Percentiles rank a stretch among this genome's conserved stretches.
These are phyloP conservation scores for Ormyrus rosae DNA, from an alignment of 2,888 invertebrate genomes.

Conservation along the genomic window DNA sequence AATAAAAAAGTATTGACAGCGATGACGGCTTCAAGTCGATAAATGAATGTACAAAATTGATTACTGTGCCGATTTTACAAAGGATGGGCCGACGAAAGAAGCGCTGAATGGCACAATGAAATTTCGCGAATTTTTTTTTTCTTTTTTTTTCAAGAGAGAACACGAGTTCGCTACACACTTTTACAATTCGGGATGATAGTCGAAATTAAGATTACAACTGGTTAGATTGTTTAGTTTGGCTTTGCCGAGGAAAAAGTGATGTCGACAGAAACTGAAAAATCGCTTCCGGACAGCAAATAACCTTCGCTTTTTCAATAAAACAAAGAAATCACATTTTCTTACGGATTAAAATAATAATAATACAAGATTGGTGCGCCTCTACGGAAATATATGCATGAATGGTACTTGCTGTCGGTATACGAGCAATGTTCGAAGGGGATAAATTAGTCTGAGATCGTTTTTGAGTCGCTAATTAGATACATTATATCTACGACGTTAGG, in stretches of 20 bases:
- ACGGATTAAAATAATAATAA: not conserved
- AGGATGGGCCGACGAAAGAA: slow-evolving; percentile 23
- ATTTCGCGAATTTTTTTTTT: not conserved
- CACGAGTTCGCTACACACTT: slow-evolving; percentile 45
- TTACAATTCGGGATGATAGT: slow-evolving; percentile 22
- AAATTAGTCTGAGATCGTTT: slow-evolving; percentile 45
- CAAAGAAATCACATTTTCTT: slow-evolving; percentile 14
- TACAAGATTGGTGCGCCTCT: slow-evolving; percentile 4
- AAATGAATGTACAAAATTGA: slow-evolving; percentile 38
- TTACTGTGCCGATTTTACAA: slow-evolving; percentile 23
- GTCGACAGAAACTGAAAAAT: slow-evolving; percentile 7
- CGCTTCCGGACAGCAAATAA: slow-evolving; percentile 26
- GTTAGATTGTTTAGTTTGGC: slow-evolving; percentile 2
- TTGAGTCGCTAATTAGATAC: slow-evolving; percentile 61
- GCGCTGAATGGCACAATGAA: slow-evolving; percentile 19
- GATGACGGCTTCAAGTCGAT: slow-evolving; percentile 37
- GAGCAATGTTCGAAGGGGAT: not conserved
- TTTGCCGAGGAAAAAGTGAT: slow-evolving; percentile 4
- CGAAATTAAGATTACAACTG: not conserved
- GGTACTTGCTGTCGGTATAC: slow-evolving; percentile 25
- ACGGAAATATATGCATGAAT: not conserved
- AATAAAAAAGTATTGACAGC: slow-evolving; percentile 27
- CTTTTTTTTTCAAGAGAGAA: slow-evolving; percentile 26
- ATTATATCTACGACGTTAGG: slow-evolving; percentile 63
- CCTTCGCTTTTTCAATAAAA: not conserved